phyloP scores from a whole-genome alignment of 2,797 vertebrate species.

The Pseudomugil gertrudae region DNA sequence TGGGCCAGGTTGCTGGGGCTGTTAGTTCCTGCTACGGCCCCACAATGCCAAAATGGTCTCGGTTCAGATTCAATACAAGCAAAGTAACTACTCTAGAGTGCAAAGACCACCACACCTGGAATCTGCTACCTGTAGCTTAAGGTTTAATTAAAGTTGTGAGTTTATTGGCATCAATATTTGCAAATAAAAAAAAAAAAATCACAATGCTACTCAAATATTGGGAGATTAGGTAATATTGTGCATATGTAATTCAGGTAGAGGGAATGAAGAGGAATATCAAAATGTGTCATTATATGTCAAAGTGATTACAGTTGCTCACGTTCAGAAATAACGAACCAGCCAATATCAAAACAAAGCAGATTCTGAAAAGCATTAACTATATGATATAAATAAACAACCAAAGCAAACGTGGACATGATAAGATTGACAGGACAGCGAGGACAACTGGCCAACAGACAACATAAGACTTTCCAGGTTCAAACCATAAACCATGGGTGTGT shows the following conservation, averaged over 20 bases:
- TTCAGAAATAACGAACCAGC: background rate
- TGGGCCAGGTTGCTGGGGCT: background rate
- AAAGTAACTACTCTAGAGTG: no score
- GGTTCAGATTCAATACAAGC: no score
- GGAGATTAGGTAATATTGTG: background rate
- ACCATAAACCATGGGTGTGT: no score
- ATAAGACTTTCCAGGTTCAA: background rate
- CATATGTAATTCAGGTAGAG: background rate
- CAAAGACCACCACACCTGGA: no score
- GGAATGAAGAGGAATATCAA: background rate
- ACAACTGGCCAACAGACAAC: background rate
- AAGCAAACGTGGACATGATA: background rate
- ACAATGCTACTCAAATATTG: background rate
- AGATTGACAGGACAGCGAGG: background rate
- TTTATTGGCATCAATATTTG: background rate
- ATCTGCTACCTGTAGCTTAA: no score
- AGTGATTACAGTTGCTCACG: background rate
- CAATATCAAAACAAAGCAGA: background rate
- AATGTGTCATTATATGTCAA: no score
- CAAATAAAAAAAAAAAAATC: background rate
- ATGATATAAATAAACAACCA: background rate
- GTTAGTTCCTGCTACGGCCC: no score
- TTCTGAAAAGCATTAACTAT: background rate
- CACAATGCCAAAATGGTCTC: no score
- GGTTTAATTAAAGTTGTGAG: background rate